Evolutionary conservation across 2,113 vertebrate genomes (phyloP).

Genomic region (Ophthalmolycus amberensis): DNA sequence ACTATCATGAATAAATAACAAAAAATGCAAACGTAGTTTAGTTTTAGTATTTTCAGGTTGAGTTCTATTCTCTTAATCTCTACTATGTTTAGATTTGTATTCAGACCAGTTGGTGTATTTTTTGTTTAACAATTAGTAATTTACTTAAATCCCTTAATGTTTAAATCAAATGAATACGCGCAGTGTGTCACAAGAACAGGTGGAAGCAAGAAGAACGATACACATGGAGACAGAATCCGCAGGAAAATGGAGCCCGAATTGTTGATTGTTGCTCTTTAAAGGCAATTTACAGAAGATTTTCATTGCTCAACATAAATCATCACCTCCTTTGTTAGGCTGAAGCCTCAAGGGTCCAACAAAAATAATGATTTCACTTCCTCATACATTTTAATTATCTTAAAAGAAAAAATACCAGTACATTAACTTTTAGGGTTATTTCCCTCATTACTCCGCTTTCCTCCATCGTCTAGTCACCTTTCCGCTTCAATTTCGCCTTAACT

Average conservation of each 20-base stretch:
- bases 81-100: background rate
- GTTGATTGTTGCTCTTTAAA: conserved; percentile 60
- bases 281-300: conserved; percentile 50
- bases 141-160: background rate
- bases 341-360: conserved; percentile 61
- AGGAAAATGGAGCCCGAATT: conserved; percentile 17
- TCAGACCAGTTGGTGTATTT: background rate
- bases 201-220: background rate
- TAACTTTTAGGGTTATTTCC: conserved; percentile 70
- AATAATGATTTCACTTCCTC: conserved; percentile 68
- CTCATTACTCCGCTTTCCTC: conserved; percentile 30
- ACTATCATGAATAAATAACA: background rate
- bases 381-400: conserved; percentile 68
- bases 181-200: background rate
- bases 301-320: conserved; percentile 56
- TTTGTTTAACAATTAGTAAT: background rate
- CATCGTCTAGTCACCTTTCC: conserved; percentile 45
- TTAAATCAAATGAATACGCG: background rate
- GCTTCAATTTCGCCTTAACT: conserved; percentile 24
- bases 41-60: background rate
- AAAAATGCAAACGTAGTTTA: background rate
- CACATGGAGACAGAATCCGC: background rate
- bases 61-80: background rate
- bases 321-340: conserved; percentile 42
- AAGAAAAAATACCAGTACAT: conserved; percentile 58